phyloP scores from a whole-genome alignment of 2,888 invertebrate species.

The Drosophila robusta region DNA sequence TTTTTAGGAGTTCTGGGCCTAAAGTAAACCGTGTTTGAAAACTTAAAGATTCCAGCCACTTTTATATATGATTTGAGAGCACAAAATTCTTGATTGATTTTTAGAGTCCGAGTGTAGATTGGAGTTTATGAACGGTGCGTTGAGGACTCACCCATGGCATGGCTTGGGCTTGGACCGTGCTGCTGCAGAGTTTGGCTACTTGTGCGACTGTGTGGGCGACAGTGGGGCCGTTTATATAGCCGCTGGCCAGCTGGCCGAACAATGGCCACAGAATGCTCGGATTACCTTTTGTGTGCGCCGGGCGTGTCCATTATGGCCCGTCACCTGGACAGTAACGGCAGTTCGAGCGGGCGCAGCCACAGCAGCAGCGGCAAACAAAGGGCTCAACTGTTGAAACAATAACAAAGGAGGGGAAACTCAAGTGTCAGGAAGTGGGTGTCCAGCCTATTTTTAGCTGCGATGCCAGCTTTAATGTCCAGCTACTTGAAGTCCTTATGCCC shows the following conservation, averaged over 20 bases:
- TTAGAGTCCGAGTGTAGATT: background rate
- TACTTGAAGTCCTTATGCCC: constrained; percentile 38
- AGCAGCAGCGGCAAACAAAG: constrained; percentile 54
- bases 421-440: constrained; percentile 52
- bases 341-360: background rate
- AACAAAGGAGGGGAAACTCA: constrained; percentile 53
- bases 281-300: constrained; percentile 73
- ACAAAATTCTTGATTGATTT: background rate
- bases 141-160: constrained; percentile 73
- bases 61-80: too few relatives aligned
- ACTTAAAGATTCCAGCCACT: too few relatives aligned
- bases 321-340: constrained; percentile 67
- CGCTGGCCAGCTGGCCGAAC: constrained; percentile 45
- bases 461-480: constrained; percentile 24
- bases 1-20: too few relatives aligned
- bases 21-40: too few relatives aligned
- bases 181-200: constrained; percentile 44
- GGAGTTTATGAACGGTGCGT: background rate
- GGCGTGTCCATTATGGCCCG: constrained; percentile 68
- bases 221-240: constrained; percentile 56
- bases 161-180: constrained; percentile 51
- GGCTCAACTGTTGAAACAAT: constrained; percentile 67
- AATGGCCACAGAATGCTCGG: constrained; percentile 64
- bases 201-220: constrained; percentile 41
- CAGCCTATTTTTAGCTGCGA: constrained; percentile 44